A percentile compares a stretch with the other conserved stretches of the same genome.
phyloP scores from a whole-genome alignment of 2,113 vertebrate species.

The Cranoglanis bouderius region DNA sequence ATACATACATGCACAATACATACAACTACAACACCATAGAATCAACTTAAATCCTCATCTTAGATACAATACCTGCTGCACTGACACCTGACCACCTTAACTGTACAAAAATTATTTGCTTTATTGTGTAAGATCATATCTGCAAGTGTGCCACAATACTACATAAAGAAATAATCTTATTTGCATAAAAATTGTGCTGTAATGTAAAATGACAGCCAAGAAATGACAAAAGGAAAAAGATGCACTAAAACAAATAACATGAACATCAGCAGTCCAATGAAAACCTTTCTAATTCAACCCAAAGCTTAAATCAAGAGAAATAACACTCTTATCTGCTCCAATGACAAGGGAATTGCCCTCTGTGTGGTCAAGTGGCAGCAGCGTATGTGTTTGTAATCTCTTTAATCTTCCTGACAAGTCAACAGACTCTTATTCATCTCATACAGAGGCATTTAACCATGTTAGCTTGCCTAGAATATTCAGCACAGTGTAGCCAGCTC shows the following conservation, averaged over 20 bases:
- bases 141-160: neutral
- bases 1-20: too few relatives aligned
- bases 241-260: neutral
- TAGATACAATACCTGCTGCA: neutral
- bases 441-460: neutral
- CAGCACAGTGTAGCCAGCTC: slow-evolving; percentile 6
- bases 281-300: neutral
- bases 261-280: neutral
- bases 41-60: neutral
- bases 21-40: neutral
- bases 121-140: neutral
- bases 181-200: neutral
- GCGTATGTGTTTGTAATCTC: slow-evolving; percentile 25
- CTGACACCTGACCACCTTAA: neutral
- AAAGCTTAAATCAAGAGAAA: slow-evolving; percentile 4
- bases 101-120: neutral
- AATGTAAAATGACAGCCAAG: neutral
- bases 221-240: neutral
- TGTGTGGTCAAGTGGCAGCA: slow-evolving; percentile 23
- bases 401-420: slow-evolving; percentile 24
- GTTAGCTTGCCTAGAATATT: slow-evolving; percentile 37
- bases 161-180: neutral
- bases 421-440: slow-evolving; percentile 51
- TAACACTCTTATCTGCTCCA: slow-evolving; percentile 4
- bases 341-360: slow-evolving; percentile 22